Evolutionary conservation across 1,140 invertebrate species (phyloP), one percentile per base, ranked within the genome.

Genomic region (Cepaea nemoralis): DNA sequence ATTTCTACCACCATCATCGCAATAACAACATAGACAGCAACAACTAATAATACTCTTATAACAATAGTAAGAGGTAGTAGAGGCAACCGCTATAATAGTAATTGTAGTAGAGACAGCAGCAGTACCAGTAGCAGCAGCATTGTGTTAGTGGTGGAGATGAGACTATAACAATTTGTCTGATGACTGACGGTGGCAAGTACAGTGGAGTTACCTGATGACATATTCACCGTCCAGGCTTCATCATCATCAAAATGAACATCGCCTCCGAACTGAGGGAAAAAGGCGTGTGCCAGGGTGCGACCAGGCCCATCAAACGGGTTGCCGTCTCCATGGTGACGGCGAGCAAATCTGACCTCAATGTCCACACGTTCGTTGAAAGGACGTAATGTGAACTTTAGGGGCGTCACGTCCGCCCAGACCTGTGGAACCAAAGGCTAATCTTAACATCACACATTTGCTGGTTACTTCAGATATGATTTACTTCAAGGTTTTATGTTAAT

Each of bases 211-310:
- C 88, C 88, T 33, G 85, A 83, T 1, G 83, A 66, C n/a, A 85
- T 35, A 35, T 84, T 84, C 1, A 88, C 80, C 0, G 90, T 90
- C 91, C 91, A 92, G 14, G 82, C 83, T 82, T 91, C 90, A 71
- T 90, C 88, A 31, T 89, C 87, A 50, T 92, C 90, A 86, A 90
- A 90, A 84, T 93, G 92, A 1, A 94, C 93, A 77, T 92, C 96
- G 94, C 87, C 93, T 19, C 97, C 97, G 88, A 97, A 98, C 6
- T 98, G 85, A 16, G 92, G 92, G 81, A 91, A 92, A 79, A 88
- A 92, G 12, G 91, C 90, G 82, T 92, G 92, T 2, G 91, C 91
- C 16, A 92, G 82, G 0, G 89, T 90, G 63, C 86, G 88, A 12
- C 88, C 88, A 73, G 81, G 76, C 31, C 91, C 91, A 84, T 91